phyloP scores from a whole-genome alignment of 2,888 invertebrate genomes.

The Pyrochroa serraticornis region DNA sequence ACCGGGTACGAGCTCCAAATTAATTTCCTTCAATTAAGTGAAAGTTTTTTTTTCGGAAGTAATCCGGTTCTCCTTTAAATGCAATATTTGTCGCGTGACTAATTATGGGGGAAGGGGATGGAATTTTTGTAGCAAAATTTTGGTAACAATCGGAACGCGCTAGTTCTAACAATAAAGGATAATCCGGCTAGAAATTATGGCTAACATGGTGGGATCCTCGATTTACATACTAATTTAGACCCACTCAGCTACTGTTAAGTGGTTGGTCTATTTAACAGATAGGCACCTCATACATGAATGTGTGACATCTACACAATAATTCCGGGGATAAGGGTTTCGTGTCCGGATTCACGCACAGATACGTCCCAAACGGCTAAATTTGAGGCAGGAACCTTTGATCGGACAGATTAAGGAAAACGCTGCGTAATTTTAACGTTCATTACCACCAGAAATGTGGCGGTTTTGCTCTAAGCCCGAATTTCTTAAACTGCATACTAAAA shows the following conservation, averaged over 20 bases:
- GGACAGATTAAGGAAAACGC: constrained; percentile 24
- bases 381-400: too few species aligned
- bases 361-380: too few species aligned
- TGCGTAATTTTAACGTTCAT: constrained; percentile 12
- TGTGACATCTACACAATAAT: constrained; percentile 1
- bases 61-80: too few species aligned
- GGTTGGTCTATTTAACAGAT: constrained; percentile 7
- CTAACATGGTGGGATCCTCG: constrained; percentile 10
- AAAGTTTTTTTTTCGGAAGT: too few species aligned
- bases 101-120: too few species aligned
- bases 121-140: background rate
- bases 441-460: too few species aligned
- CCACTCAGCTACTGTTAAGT: too few species aligned
- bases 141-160: constrained; percentile 12
- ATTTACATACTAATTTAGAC: constrained; percentile 21
- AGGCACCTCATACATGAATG: background rate
- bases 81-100: too few species aligned
- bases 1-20: constrained; percentile 6
- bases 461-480: too few species aligned
- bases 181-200: constrained; percentile 14
- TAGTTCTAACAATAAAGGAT: constrained; percentile 20
- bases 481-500: too few species aligned
- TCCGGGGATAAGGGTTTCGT: background rate
- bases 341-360: constrained; percentile 1
- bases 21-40: constrained; percentile 15